These are phyloP conservation scores for Patagioenas fasciata DNA, from an alignment of 2,113 vertebrate genomes.

Conservation along the genomic window DNA sequence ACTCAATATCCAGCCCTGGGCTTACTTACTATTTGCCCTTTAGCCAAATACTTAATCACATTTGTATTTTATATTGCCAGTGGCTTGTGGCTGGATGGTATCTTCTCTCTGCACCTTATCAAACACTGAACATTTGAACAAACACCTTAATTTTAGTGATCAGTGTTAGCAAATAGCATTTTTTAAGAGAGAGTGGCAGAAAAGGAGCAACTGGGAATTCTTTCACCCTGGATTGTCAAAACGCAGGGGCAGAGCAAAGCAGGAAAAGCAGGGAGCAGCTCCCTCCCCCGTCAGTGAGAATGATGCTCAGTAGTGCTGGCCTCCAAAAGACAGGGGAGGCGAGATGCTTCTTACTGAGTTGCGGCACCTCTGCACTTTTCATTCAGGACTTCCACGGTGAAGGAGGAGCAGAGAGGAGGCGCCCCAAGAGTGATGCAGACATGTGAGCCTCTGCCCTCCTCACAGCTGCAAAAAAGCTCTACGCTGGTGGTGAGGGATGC, in stretches of 20 bases:
- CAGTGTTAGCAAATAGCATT: neutral
- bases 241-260: neutral
- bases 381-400: neutral
- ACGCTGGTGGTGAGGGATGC: neutral
- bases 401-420: neutral
- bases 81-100: neutral
- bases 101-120: neutral
- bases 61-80: neutral
- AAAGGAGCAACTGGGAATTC: neutral
- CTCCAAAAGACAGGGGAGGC: neutral
- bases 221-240: neutral
- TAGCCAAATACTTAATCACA: fast-evolving
- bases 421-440: fast-evolving
- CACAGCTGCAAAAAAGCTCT: neutral
- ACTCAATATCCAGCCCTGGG: neutral
- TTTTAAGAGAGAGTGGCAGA: neutral
- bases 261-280: neutral
- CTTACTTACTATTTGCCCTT: neutral
- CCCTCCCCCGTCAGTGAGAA: neutral
- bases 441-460: neutral
- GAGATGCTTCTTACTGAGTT: neutral
- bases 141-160: neutral
- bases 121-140: neutral
- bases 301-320: neutral
- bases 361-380: neutral